Base-by-base conservation (phyloP, 92 coral and sea anemone species). In the Phymanthus crucifer region DNA sequence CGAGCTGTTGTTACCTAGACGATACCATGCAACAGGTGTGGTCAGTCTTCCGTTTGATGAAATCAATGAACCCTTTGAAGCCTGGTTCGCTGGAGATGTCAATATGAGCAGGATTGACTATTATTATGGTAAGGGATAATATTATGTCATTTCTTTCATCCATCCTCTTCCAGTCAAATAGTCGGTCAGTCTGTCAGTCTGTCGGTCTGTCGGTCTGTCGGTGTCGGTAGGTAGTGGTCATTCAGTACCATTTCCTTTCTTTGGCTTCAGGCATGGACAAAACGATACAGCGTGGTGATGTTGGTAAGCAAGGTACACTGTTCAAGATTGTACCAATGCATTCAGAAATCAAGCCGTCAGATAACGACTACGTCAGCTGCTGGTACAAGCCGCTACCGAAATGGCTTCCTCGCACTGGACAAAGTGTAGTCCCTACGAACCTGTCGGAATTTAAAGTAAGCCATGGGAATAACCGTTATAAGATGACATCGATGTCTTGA, bases 211-310 rank as follows among this genome's bases (percentile, higher is more conserved):
- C n/a, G n/a, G n/a, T n/a, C n/a, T n/a, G n/a, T n/a, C n/a, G n/a
- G n/a, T n/a, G n/a, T n/a, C n/a, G n/a, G n/a, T n/a, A n/a, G n/a
- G n/a, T n/a, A n/a, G n/a, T n/a, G n/a, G n/a, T n/a, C n/a, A n/a
- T n/a, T n/a, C n/a, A n/a, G n/a, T n/a, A n/a, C n/a, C n/a, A n/a
- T n/a, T n/a, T n/a, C n/a, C n/a, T n/a, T n/a, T 38, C 45, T 19
- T 19, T 31, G 13, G 24, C 56, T 32, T 13, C n/a, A 95, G 99
- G 99, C 12, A 95, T 95, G 99, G 99, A 95, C 86, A 95, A 95
- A 83, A 95, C 99, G n/a, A 93, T 93, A 23, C 99, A 95, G 80
- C 90, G 99, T 6, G 99, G 99, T 26, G 99, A 95, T 38, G 86
- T 95, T 21, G 94, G 97, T 18, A 77, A 85, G 14, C 84, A 95